These are phyloP conservation scores for Epinephelus cyanopodus DNA, from an alignment of 2,113 vertebrate species.

Conservation along the genomic window DNA sequence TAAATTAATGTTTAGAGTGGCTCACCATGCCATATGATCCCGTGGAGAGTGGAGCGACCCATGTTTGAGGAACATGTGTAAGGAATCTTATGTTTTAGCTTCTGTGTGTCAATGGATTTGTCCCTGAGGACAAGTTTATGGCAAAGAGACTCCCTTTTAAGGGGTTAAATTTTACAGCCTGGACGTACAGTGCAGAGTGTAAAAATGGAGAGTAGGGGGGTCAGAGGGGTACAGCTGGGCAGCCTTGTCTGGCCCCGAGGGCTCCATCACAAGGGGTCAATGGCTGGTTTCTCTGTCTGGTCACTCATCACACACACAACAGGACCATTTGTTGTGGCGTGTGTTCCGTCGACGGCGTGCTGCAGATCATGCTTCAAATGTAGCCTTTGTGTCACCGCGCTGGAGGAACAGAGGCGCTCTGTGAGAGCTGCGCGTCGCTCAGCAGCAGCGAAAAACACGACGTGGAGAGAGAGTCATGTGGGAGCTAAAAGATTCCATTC, in stretches of 20 bases:
- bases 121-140: conserved; percentile 70
- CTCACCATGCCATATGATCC: conserved; percentile 43
- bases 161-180: conserved; percentile 68
- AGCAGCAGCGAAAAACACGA: conserved; percentile 79
- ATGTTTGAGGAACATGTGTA: conserved; percentile 52
- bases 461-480: conserved; percentile 78
- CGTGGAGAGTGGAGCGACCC: conserved; percentile 31
- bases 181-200: conserved; percentile 64
- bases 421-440: conserved; percentile 75
- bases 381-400: conserved; percentile 86
- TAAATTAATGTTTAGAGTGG: conserved; percentile 58
- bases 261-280: conserved; percentile 81
- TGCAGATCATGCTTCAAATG: conserved; percentile 86
- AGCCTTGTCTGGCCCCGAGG: conserved; percentile 80
- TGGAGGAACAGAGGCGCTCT: conserved; percentile 85
- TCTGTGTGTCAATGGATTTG: conserved; percentile 65
- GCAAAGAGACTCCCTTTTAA: conserved; percentile 54
- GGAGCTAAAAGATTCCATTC: conserved; percentile 84
- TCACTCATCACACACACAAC: conserved; percentile 81
- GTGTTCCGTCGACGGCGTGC: conserved; percentile 79
- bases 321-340: conserved; percentile 86
- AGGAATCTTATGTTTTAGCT: conserved; percentile 59
- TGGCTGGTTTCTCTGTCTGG: conserved; percentile 85
- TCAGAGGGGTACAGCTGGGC: conserved; percentile 82
- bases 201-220: conserved; percentile 57